These are phyloP conservation scores for Campoplex capitator DNA, from an alignment of 2,888 invertebrate species.

Conservation along the genomic window DNA sequence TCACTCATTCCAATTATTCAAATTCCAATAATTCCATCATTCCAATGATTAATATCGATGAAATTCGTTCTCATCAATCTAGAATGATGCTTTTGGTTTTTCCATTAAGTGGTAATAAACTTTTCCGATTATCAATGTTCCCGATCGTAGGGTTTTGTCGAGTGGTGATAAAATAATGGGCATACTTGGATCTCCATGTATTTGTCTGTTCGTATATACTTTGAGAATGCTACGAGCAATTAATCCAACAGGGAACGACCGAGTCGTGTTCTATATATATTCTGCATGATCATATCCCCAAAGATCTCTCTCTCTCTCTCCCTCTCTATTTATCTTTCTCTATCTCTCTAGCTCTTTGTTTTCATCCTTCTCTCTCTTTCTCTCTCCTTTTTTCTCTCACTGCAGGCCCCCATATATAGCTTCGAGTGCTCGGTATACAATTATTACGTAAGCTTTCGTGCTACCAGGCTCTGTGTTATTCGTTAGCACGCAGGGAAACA, in stretches of 20 bases:
- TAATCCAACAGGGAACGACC: slow-evolving; percentile 33
- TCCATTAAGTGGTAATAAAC: neutral
- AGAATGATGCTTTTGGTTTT: neutral
- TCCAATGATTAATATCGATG: no score
- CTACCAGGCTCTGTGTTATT: slow-evolving; percentile 26
- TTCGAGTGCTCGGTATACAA: slow-evolving; percentile 37
- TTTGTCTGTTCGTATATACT: slow-evolving; percentile 20
- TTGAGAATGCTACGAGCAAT: slow-evolving; percentile 46
- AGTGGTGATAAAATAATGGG: no score
- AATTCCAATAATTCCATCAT: no score
- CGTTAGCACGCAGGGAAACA: slow-evolving; percentile 34
- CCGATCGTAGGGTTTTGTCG: neutral
- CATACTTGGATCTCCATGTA: neutral
- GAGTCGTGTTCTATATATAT: slow-evolving; percentile 7
- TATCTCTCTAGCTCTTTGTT: neutral
- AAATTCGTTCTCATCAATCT: no score
- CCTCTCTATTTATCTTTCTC: neutral
- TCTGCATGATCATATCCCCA: neutral
- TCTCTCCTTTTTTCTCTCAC: slow-evolving; percentile 1
- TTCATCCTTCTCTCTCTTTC: neutral
- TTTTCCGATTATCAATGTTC: neutral
- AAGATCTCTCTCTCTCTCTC: neutral
- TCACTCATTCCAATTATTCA: no score
- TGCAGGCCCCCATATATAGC: slow-evolving; percentile 11
- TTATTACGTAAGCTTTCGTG: slow-evolving; percentile 60